Evolutionary conservation across 1,140 invertebrate genomes (phyloP), one percentile per base, ranked within the genome.

Genomic region (Drosophila pseudoananassae): DNA sequence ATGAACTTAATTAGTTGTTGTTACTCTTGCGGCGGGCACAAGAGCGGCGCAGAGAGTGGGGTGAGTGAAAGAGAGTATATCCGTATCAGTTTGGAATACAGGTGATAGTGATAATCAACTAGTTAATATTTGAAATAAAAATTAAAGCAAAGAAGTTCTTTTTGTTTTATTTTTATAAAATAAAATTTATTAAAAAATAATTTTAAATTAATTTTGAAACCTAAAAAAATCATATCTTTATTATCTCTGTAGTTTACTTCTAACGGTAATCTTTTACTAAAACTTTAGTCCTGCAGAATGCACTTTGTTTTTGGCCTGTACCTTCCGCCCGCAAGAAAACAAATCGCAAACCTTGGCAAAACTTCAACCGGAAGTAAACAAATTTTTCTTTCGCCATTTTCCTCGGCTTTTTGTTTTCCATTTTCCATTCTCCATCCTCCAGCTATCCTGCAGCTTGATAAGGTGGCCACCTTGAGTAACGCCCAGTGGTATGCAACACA

Each of bases 1-100:
- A 89, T 89, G 84, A 89, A 89, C 84, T 89, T 89, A 89, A 89
- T 89, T 89, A 89, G 87, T 84, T 84, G 84, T 81, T 85, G 65
- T 60, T 85, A 70, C 63, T 74, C 36, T 53, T 33, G 59, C 31
- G 15, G 15, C 14, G 10, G 40, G 40, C 14, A 8, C 14, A 17
- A 17, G 40, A 17, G 40, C 17, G 40, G 40, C 4, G 17, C 14
- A 9, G n/a, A 51, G 3, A 31, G n/a, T 3, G 50, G 49, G 50
- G 3, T 1, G 27, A 10, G n/a, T 4, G 23, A 25, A 25, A 14
- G 27, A 31, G 27, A 55, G 53, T 27, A 2, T 23, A 36, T 14
- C 40, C 36, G n/a, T 14, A 14, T 14, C 31, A 33, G 20, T 3
- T 10, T 1, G 31, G 8, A 7, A 33, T 10, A 12, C 31, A 14